Evolutionary conservation across 2,113 vertebrate genomes (phyloP), one percentile per base, ranked within the genome.

Genomic region (Dipodomys ordii): DNA sequence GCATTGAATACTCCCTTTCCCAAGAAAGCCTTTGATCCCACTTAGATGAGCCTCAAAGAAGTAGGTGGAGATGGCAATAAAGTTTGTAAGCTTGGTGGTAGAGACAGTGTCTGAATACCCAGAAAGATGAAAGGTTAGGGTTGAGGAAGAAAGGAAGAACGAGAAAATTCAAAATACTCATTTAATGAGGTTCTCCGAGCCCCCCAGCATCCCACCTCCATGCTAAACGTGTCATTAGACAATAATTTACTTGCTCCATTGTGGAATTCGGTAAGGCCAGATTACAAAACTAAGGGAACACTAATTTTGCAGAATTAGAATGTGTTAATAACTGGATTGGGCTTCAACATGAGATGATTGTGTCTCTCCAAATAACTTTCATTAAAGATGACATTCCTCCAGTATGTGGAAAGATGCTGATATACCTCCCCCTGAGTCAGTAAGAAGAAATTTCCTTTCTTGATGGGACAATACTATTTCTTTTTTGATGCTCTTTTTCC

Each of bases 401-500:
- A 77, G 4, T 0, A 8, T 1, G 8, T 35, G 78, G 69, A 80
- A 65, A 93, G 64, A 35, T 3, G 6, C 12, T 16, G 20, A 72
- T 72, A 76, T 2, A 22, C 6, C 67, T 92, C 92, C 90, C 49
- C 95, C 46, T 35, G 49, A 79, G 92, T 65, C 27, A 46, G 28
- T 35, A 6, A 94, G 67, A 49, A n/a, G 73, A 57, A 3, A 30
- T 57, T 19, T 35, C 57, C 65, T 81, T 49, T 78, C 35, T 13
- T n/a, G 49, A 57, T 2, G 76, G 79, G 68, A 79, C 2, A 0
- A 20, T 13, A 62, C 65, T 98, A 99, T 87, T 99, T 99, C 97
- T 98, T 99, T 97, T 99, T 99, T 2, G 91, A 8, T 4, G 99
- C 99, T 97, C 99, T 98, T 95, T 99, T 99, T 46, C 99, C 99